Conservation (phyloP, 1,140 invertebrate genomes). For the Formica selysi region DNA sequence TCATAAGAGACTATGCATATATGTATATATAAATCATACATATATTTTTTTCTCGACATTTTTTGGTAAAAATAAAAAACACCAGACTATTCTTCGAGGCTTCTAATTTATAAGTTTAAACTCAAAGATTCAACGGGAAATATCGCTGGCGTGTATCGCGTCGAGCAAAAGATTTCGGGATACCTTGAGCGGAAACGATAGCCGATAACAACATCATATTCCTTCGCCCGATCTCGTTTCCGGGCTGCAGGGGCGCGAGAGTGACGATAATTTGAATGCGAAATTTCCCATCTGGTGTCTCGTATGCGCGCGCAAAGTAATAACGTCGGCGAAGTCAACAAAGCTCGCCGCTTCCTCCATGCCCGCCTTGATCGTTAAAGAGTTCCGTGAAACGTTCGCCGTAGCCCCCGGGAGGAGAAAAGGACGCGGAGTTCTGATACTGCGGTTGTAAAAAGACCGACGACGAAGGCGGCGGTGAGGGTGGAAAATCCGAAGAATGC, state of each 20-base stretch:
- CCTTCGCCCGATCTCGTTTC: conserved; percentile 34
- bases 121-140: conserved; percentile 2
- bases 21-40: background rate
- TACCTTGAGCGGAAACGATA: conserved; percentile 19
- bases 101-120: background rate
- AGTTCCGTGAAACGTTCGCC: conserved; percentile 54
- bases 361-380: conserved; percentile 81
- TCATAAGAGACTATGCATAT: background rate
- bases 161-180: background rate
- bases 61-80: background rate
- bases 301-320: conserved; percentile 71
- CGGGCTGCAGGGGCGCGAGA: conserved; percentile 5
- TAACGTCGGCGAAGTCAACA: conserved; percentile 80
- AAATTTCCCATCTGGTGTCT: conserved; percentile 69
- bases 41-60: background rate
- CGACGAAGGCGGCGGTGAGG: background rate
- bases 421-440: background rate
- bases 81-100: background rate
- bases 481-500: conserved; percentile 16
- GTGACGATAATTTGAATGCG: conserved; percentile 49
- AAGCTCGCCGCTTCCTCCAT: conserved; percentile 73
- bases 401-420: background rate
- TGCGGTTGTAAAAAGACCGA: conserved; percentile 36
- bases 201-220: conserved; percentile 25
- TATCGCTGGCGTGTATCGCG: background rate